A percentile compares a stretch with the other conserved stretches of the same genome.
phyloP scores from a whole-genome alignment of 35 echinoderm and acorn worm species.

The Anneissia japonica region DNA sequence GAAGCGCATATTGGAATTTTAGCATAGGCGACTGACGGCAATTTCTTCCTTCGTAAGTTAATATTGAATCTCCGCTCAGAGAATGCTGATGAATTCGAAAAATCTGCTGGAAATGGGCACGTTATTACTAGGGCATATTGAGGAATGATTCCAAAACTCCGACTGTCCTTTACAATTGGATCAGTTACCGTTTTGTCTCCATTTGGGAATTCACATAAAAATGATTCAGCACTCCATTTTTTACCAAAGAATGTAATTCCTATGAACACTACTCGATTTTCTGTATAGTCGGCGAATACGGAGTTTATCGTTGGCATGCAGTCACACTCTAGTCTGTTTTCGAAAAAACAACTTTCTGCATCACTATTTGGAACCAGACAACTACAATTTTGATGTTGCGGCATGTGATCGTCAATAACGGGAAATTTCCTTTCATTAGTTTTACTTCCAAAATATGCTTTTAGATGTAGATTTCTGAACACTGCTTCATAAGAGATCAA shows the following conservation, averaged over 20 bases:
- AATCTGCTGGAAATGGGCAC: conserved; percentile 37
- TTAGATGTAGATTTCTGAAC: too few relatives aligned
- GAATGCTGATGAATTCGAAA: background rate
- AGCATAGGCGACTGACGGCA: conserved; percentile 13
- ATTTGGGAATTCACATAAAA: conserved; percentile 69
- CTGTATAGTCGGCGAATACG: conserved; percentile 51
- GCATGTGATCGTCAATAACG: too few relatives aligned
- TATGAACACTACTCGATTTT: conserved; percentile 52
- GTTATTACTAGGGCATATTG: conserved; percentile 70
- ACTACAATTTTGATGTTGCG: too few relatives aligned
- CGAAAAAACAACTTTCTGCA: conserved; percentile 26
- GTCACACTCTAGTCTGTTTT: conserved; percentile 15
- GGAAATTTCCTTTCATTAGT: too few relatives aligned
- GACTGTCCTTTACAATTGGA: conserved; percentile 51
- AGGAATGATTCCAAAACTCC: conserved; percentile 68
- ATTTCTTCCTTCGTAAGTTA: conserved; percentile 4
- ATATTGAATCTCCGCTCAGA: background rate
- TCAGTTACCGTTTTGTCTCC: conserved; percentile 37
- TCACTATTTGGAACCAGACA: too few relatives aligned
- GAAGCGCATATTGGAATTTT: conserved; percentile 31
- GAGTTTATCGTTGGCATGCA: conserved; percentile 82
- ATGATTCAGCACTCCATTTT: conserved; percentile 46
- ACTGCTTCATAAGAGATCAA: too few relatives aligned
- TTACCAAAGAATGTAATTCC: conserved; percentile 45
- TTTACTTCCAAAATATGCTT: too few relatives aligned